Evolutionary conservation across 2,113 vertebrate genomes (phyloP).

Genomic region (Paradisaea rubra): DNA sequence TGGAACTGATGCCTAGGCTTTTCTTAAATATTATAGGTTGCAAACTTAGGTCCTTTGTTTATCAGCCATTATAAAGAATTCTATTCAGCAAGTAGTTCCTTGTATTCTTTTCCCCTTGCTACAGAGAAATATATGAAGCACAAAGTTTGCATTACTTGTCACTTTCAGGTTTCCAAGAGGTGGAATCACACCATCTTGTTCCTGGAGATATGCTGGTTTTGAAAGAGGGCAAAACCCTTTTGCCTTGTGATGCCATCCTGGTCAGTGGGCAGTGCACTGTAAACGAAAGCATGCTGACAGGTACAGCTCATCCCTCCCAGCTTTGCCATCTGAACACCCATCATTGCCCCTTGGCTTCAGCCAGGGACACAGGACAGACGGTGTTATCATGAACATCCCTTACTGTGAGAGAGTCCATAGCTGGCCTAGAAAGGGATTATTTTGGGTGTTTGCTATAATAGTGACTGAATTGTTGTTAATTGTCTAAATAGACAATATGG

Average conservation of each 20-base stretch:
- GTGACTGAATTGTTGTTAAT: neutral
- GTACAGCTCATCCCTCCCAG: constrained; percentile 30
- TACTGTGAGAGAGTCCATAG: neutral
- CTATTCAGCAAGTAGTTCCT: neutral
- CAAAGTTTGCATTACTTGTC: neutral
- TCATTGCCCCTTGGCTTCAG: neutral
- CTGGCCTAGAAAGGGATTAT: neutral
- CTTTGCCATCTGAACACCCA: neutral
- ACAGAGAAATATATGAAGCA: neutral
- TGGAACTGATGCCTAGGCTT: neutral
- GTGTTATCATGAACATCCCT: neutral
- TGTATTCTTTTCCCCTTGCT: neutral
- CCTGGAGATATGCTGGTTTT: constrained; percentile 74
- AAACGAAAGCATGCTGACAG: constrained; percentile 80
- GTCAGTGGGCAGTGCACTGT: constrained; percentile 71
- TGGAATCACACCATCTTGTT: constrained; percentile 71
- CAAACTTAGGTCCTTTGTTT: neutral
- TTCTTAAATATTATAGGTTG: neutral
- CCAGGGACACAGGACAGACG: neutral
- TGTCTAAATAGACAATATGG: neutral
- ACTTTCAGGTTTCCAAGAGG: constrained; percentile 60
- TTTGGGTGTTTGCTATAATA: neutral
- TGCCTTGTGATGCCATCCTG: constrained; percentile 77
- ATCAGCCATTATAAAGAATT: neutral
- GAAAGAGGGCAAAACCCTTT: constrained; percentile 55